Evolutionary conservation across 2,113 vertebrate species (phyloP).

Genomic region (Phainopepla nitens): DNA sequence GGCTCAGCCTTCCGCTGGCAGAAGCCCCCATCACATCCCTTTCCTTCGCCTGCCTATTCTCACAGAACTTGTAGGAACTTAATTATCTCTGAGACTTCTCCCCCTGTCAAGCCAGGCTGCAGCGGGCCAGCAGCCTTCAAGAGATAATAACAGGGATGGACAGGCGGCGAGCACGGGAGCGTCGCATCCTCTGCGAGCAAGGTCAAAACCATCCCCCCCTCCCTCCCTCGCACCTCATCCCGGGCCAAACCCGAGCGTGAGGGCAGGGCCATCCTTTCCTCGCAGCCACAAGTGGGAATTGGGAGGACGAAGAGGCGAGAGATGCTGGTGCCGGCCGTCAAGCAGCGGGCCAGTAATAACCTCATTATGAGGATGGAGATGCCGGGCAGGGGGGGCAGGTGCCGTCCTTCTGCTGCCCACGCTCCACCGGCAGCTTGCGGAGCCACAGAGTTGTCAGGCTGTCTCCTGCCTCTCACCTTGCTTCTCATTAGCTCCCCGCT

Average conservation of each 20-base stretch:
- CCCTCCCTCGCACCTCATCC: not conserved
- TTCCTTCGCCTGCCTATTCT: not conserved
- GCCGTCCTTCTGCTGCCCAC: constrained; percentile 44
- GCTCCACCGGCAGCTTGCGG: constrained; percentile 20
- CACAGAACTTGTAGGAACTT: constrained; percentile 26
- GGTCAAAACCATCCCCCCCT: not conserved
- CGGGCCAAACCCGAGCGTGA: not conserved
- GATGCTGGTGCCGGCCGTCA: not conserved
- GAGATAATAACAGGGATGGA: not conserved
- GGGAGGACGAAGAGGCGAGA: not conserved
- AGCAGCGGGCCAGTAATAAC: constrained; percentile 62
- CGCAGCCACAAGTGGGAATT: constrained; percentile 15
- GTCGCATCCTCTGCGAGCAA: not conserved
- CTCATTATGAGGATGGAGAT: constrained; percentile 66
- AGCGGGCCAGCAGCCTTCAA: not conserved
- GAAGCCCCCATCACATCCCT: not conserved
- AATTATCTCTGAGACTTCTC: constrained; percentile 60
- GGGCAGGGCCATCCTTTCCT: not conserved
- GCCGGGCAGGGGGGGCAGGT: not conserved
- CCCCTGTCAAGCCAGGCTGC: not conserved
- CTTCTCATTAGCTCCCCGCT: constrained; percentile 74
- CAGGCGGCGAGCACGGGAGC: not conserved
- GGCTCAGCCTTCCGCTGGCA: not conserved
- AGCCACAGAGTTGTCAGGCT: constrained; percentile 45
- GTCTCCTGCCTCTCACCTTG: constrained; percentile 62